Base-by-base conservation (phyloP, 2,888 invertebrate genomes). In the Chrysopilus asiliformis region DNA sequence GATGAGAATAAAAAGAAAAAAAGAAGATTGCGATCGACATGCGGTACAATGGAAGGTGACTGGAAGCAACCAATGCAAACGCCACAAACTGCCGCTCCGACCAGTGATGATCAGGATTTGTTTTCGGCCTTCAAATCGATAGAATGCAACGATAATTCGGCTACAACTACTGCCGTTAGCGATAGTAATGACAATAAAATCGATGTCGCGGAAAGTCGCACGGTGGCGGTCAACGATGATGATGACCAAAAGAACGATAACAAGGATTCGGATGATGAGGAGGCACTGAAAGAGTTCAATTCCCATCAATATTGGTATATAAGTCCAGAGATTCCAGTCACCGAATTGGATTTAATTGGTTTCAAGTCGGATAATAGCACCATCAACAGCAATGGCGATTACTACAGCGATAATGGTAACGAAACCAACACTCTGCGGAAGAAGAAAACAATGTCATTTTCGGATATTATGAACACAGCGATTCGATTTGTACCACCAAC, bases 271-370 rank as follows among this genome's bases (percentile, higher is more conserved):
- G 32, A 25, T 30, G 32, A 39, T 18, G 40, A 40, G n/a, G 43
- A 41, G 3, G 36, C 64, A 47, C 56, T 61, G 43, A 60, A 61
- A 42, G 57, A 64, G 46, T 71, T 61, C 51, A 71, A 69, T 58
- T 62, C 67, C 32, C 68, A 68, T 53, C 66, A 68, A 49, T 72
- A 68, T 57, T 71, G 71, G 60, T 67, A 70, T 47, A 63, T 69
- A 49, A 61, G 64, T 46, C 69, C 70, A 9, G 66, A 67, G 36
- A 53, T 65, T 49, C 65, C 66, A 10, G 50, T 68, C 42, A 68
- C 70, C 53, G 55, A 58, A 32, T n/a, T n/a, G n/a, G 55, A 56
- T 42, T 53, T 68, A 2, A 30, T 6, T 24, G 30, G 16, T 22
- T n/a, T n/a, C n/a, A n/a, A n/a, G n/a, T n/a, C n/a, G n/a, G n/a